These are phyloP conservation scores for Gymnocypris eckloni DNA, from an alignment of 2,797 vertebrate genomes.

Conservation along the genomic window DNA sequence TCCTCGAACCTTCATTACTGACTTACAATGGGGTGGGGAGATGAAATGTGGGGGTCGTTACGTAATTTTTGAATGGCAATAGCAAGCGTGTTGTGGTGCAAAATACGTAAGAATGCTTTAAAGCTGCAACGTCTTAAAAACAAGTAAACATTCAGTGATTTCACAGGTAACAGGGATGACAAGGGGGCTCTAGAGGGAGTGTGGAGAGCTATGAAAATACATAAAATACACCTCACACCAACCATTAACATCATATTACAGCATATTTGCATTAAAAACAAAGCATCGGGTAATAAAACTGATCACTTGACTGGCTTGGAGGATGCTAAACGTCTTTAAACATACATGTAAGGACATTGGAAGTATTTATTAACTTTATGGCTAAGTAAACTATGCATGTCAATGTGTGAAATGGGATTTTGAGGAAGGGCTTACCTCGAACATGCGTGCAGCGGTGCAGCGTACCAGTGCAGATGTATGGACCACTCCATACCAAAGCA, in stretches of 20 bases:
- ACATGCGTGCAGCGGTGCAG: constrained; percentile 97
- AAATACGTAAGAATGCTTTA: constrained; percentile 48
- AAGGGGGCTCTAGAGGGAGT: constrained; percentile 43
- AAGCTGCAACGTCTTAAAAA: constrained; percentile 42
- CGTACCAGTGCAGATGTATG: constrained; percentile 97
- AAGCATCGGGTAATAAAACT: background rate
- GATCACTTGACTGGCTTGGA: constrained; percentile 16
- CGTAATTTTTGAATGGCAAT: constrained; percentile 52
- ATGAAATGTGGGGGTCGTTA: constrained; percentile 60
- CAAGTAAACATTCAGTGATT: constrained; percentile 44
- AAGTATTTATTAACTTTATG: background rate
- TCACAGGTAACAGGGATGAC: constrained; percentile 42
- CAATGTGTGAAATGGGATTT: background rate
- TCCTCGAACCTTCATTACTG: constrained; percentile 54
- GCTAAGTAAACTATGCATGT: background rate
- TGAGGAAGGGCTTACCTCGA: constrained; percentile 85
- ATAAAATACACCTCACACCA: constrained; percentile 34
- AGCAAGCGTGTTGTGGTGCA: constrained; percentile 60
- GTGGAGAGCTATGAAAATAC: constrained; percentile 35
- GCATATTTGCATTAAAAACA: background rate
- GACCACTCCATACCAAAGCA: constrained; percentile 98
- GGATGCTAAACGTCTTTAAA: background rate
- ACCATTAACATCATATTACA: background rate
- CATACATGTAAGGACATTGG: background rate
- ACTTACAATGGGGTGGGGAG: background rate